Evolutionary conservation across 1,140 invertebrate genomes (phyloP).

Genomic region (Zaprionus inermis): DNA sequence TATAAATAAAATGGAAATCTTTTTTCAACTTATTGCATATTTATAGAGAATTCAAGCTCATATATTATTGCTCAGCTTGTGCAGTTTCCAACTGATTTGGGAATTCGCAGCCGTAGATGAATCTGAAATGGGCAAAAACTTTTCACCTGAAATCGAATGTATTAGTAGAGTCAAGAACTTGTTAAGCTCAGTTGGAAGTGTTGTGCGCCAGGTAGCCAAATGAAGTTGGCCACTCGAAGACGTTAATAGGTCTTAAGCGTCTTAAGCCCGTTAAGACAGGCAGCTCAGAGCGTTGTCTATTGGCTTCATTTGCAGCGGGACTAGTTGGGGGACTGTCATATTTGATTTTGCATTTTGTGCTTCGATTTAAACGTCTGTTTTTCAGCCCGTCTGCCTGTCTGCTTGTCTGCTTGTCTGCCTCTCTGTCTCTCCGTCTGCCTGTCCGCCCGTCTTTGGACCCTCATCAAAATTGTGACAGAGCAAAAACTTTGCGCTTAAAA

Average conservation of each 20-base stretch:
- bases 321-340: constrained; percentile 26
- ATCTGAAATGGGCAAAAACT: not conserved
- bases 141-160: not conserved
- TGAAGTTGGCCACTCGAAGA: constrained; percentile 14
- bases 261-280: constrained; percentile 43
- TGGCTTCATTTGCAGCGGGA: constrained; percentile 41
- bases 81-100: not conserved
- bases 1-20: not conserved
- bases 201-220: not conserved
- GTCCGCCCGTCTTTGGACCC: constrained; percentile 29
- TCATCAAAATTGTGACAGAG: constrained; percentile 55
- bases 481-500: constrained; percentile 56
- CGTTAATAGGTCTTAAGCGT: constrained; percentile 40
- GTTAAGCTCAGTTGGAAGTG: constrained; percentile 7
- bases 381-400: constrained; percentile 8
- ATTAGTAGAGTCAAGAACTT: not conserved
- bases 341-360: constrained; percentile 50
- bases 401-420: not conserved
- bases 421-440: constrained; percentile 6
- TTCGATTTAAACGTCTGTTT: constrained; percentile 37
- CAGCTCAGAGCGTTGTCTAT: constrained; percentile 29
- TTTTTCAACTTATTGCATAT: not conserved
- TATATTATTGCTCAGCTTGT: not conserved
- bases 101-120: not conserved
- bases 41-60: not conserved